These are phyloP conservation scores for Sternarchorhynchus goeldii DNA, from an alignment of 2,797 vertebrate species.

Conservation along the genomic window DNA sequence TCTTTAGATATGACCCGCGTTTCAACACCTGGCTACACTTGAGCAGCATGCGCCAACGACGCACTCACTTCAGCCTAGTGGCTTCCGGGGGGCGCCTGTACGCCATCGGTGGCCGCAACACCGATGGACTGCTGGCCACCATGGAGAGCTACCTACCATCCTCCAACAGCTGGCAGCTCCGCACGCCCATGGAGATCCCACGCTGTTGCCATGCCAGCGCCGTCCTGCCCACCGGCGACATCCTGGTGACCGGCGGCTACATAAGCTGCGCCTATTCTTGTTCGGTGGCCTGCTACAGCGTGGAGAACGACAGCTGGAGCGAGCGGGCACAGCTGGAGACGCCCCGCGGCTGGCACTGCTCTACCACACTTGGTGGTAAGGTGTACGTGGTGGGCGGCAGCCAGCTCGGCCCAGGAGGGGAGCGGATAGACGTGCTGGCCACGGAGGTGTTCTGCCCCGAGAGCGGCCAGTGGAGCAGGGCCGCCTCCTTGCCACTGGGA, in stretches of 20 bases:
- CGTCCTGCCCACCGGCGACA: constrained; percentile 73
- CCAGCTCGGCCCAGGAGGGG: constrained; percentile 78
- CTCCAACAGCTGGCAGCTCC: constrained; percentile 82
- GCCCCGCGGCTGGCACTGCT: constrained; percentile 84
- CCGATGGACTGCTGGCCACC: constrained; percentile 78
- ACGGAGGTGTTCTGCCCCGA: constrained; percentile 78
- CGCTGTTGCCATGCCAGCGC: constrained; percentile 84
- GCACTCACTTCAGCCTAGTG: constrained; percentile 84
- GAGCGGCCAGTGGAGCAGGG: constrained; percentile 71
- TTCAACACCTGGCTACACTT: constrained; percentile 88
- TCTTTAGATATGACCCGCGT: constrained; percentile 80
- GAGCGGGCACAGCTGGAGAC: constrained; percentile 75
- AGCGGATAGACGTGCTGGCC: constrained; percentile 78
- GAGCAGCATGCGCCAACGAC: constrained; percentile 82
- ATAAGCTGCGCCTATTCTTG: constrained; percentile 83
- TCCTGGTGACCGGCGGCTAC: constrained; percentile 82
- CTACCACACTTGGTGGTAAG: constrained; percentile 63
- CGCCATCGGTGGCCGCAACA: constrained; percentile 81
- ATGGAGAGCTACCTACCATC: constrained; percentile 82
- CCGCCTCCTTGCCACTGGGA: constrained; percentile 72
- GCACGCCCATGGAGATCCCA: constrained; percentile 77
- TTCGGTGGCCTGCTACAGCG: constrained; percentile 75
- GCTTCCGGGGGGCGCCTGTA: constrained; percentile 80
- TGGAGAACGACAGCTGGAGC: constrained; percentile 73
- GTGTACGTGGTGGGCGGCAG: constrained; percentile 83